These are phyloP conservation scores for Siniperca scherzeri DNA, from an alignment of 2,797 vertebrate species.

Conservation along the genomic window DNA sequence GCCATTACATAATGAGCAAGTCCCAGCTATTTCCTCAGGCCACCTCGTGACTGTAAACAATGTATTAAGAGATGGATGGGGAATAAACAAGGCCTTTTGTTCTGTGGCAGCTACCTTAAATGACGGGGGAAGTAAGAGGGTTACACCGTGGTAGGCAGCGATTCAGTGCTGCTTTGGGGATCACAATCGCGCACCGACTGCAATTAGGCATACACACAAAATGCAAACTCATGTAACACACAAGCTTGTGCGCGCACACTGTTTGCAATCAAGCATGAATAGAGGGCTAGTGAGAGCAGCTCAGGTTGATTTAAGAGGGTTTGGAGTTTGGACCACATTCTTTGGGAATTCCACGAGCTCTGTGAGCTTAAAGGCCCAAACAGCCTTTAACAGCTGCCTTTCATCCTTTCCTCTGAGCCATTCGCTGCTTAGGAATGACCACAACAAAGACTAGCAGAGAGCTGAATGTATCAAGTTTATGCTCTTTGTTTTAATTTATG, in stretches of 20 bases:
- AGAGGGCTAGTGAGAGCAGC: slow-evolving; percentile 66
- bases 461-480: slow-evolving; percentile 36
- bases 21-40: slow-evolving; percentile 58
- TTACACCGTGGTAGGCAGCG: slow-evolving; percentile 65
- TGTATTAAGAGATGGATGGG: slow-evolving; percentile 53
- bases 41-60: slow-evolving; percentile 71
- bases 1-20: slow-evolving; percentile 55
- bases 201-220: slow-evolving; percentile 14
- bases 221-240: slow-evolving; percentile 55
- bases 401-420: slow-evolving; percentile 67
- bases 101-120: slow-evolving; percentile 51
- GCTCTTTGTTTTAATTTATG: slow-evolving; percentile 31
- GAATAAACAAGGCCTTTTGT: slow-evolving; percentile 73
- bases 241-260: slow-evolving; percentile 28
- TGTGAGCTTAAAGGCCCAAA: slow-evolving; percentile 73
- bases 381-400: slow-evolving; percentile 69
- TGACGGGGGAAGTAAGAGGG: slow-evolving; percentile 66
- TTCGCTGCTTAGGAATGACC: slow-evolving; percentile 59
- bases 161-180: slow-evolving; percentile 44
- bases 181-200: slow-evolving; percentile 13
- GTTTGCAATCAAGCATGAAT: slow-evolving; percentile 56
- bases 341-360: slow-evolving; percentile 77
- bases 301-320: slow-evolving; percentile 78
- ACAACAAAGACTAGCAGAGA: slow-evolving; percentile 57
- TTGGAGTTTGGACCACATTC: slow-evolving; percentile 82